A percentile compares a stretch with the other conserved stretches of the same genome.
Conservation (phyloP, 2,113 vertebrate species). For the Bubo scandiacus region DNA sequence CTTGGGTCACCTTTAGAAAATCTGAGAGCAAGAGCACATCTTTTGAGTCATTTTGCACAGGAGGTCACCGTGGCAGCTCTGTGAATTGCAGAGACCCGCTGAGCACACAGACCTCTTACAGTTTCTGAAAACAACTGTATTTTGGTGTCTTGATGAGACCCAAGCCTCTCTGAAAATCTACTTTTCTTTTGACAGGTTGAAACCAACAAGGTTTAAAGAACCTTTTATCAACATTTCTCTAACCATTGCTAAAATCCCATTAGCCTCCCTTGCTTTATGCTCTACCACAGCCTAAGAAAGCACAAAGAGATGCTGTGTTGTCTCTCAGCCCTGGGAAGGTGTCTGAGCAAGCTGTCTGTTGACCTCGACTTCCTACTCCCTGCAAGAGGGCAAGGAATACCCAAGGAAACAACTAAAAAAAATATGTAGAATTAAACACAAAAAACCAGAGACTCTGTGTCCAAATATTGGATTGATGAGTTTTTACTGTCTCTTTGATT, state of each 20-base stretch:
- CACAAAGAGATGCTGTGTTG: background rate
- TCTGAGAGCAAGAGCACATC: background rate
- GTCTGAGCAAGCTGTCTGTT: background rate
- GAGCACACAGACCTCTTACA: background rate
- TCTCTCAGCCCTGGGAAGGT: background rate
- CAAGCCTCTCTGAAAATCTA: background rate
- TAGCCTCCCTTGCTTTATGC: background rate
- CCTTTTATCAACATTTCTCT: background rate
- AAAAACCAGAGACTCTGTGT: background rate
- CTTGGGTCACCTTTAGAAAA: background rate
- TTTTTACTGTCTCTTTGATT: background rate
- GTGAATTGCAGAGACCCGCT: background rate
- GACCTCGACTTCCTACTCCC: background rate
- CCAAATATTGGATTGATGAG: background rate
- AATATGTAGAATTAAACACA: background rate
- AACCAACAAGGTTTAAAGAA: background rate
- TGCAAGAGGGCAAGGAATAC: background rate
- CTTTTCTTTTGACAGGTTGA: background rate
- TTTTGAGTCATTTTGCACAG: background rate
- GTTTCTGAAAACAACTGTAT: background rate
- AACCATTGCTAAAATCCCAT: background rate
- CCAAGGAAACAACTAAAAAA: background rate
- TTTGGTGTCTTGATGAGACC: background rate
- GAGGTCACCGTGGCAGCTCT: background rate
- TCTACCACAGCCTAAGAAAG: background rate